These are phyloP conservation scores for Mastacembelus armatus DNA, from an alignment of 2,797 vertebrate species.

Conservation along the genomic window DNA sequence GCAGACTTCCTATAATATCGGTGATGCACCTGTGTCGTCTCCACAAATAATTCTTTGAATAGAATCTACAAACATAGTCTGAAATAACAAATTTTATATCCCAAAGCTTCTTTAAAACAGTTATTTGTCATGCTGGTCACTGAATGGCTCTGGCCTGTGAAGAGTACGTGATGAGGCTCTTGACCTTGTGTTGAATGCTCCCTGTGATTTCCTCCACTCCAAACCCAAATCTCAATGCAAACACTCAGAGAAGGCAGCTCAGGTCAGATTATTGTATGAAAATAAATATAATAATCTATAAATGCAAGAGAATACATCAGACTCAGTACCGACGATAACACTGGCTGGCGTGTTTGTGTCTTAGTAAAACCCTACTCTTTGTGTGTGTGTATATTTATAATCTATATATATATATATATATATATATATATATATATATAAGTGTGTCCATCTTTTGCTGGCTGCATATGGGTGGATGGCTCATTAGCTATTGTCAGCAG, in stretches of 20 bases:
- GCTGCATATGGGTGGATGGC: slow-evolving; percentile 88
- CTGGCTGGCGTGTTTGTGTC: slow-evolving; percentile 44
- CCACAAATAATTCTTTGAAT: no score
- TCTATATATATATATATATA: no score
- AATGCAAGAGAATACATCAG: slow-evolving; percentile 75
- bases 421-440: no score
- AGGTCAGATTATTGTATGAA: slow-evolving; percentile 31
- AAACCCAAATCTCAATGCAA: slow-evolving; percentile 73
- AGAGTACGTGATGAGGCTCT: slow-evolving; percentile 80
- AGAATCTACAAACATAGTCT: not conserved
- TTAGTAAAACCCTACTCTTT: slow-evolving; percentile 27
- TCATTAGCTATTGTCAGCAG: slow-evolving; percentile 95
- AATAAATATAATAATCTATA: no score
- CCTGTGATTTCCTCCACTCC: slow-evolving; percentile 56
- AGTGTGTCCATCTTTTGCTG: slow-evolving; percentile 84
- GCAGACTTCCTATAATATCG: no score
- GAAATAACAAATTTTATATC: not conserved
- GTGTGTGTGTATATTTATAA: no score
- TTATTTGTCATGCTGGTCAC: slow-evolving; percentile 28
- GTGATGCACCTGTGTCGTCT: no score
- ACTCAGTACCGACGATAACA: slow-evolving; percentile 44
- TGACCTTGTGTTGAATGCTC: slow-evolving; percentile 80
- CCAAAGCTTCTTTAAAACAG: slow-evolving; percentile 29
- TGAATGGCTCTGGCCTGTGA: slow-evolving; percentile 43
- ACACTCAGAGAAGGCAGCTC: slow-evolving; percentile 9